Evolutionary conservation across 2,888 invertebrate species (phyloP), one percentile per base, ranked within the genome.

Genomic region (Philopedon plagiatum): DNA sequence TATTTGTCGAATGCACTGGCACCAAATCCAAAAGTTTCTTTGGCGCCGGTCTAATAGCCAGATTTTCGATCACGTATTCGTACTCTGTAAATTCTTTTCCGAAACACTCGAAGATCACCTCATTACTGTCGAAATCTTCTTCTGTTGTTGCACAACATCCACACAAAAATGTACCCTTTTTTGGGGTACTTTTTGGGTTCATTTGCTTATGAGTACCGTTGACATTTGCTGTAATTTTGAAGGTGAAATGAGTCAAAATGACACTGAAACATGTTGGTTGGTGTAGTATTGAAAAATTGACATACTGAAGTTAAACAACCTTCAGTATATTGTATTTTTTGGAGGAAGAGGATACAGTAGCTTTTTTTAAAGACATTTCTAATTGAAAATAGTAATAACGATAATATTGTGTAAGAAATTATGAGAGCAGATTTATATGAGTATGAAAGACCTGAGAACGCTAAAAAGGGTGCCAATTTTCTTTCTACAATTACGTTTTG

Each of bases 401-500:
- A n/a, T n/a, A n/a, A n/a, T 37, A 4, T 11, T 46, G 46, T 46
- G 37, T 15, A 11, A 5, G 5, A 5, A 58, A 41, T 9, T 8
- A 70, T 74, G 71, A 37, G 46, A 8, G 37, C 64, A 11, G 37
- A 11, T 13, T 65, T 64, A 18, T 64, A 58, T 8, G 60, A 68
- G 18, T 73, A 64, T 34, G 64, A 75, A 7, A 56, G 72, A 32
- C 64, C 74, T 4, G 74, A 77, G 70, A 80, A 81, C 71, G 78
- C 82, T 1, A 76, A 78, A 68, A 75, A 78, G 63, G 77, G 75
- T n/a, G 80, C 83, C 3, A 82, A 81, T 74, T 81, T 78, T 70
- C 65, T 84, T 11, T 83, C 83, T 4, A 77, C 69, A 11, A 44
- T 82, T 19, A 81, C 80, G 19, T 83, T 83, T 72, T 83, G 80